Evolutionary conservation across 2,888 invertebrate genomes (phyloP).

Genomic region (Drosophila neotestacea): DNA sequence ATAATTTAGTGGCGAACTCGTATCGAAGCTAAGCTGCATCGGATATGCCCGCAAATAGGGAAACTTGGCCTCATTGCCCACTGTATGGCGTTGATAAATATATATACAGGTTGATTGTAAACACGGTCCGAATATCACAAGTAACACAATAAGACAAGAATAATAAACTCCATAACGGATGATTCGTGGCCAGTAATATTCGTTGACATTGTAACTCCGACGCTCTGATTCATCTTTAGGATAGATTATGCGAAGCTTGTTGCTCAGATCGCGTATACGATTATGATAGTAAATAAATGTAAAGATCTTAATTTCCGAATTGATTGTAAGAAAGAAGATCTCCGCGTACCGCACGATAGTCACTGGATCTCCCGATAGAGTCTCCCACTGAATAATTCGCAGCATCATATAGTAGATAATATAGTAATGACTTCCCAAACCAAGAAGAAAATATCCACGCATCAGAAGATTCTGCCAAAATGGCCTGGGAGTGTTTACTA

Average conservation of each 20-base stretch:
- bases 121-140: constrained; percentile 14
- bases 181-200: constrained; percentile 23
- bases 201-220: constrained; percentile 19
- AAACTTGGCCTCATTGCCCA: constrained; percentile 13
- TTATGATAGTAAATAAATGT: constrained; percentile 18
- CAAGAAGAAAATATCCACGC: neutral
- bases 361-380: constrained; percentile 13
- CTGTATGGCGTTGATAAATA: constrained; percentile 5
- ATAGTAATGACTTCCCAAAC: constrained; percentile 18
- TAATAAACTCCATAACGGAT: constrained; percentile 25
- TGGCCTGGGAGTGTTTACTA: constrained; percentile 1
- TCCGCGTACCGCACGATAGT: constrained; percentile 27
- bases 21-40: constrained; percentile 15
- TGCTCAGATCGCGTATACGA: constrained; percentile 9
- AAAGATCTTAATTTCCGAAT: constrained; percentile 26
- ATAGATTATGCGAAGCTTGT: constrained; percentile 1
- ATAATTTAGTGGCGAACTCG: constrained; percentile 13
- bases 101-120: constrained; percentile 19
- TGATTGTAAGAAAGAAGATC: constrained; percentile 11
- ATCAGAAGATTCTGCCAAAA: constrained; percentile 15
- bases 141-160: constrained; percentile 13
- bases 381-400: constrained; percentile 26
- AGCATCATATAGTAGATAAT: constrained; percentile 8
- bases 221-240: constrained; percentile 13
- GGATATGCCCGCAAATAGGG: constrained; percentile 27